Percentiles rank a stretch among this genome's conserved stretches.
Evolutionary conservation across 2,797 vertebrate species (phyloP).

Genomic region (Cyclura pinguis): DNA sequence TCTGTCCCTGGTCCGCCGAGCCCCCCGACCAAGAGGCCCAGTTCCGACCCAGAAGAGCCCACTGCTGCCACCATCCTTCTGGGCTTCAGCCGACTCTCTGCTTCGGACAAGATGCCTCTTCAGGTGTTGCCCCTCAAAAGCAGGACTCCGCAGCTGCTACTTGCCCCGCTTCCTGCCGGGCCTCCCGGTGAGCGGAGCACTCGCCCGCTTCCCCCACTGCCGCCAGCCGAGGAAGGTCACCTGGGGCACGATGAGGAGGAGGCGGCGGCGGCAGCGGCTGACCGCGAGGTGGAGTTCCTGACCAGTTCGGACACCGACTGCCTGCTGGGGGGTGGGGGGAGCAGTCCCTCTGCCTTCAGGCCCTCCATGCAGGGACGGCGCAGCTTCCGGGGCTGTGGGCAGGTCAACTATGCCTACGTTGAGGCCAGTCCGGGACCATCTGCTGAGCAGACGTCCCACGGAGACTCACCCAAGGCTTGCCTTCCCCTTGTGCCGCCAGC

Average conservation of each 20-base stretch:
- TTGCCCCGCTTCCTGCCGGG: slow-evolving; percentile 35
- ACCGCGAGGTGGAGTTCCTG: slow-evolving; percentile 90
- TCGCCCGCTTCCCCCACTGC: slow-evolving; percentile 91
- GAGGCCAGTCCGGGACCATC: slow-evolving; percentile 74
- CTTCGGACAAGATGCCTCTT: slow-evolving; percentile 81
- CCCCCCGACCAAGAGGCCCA: slow-evolving; percentile 72
- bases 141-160: slow-evolving; percentile 52
- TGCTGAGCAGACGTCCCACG: slow-evolving; percentile 56
- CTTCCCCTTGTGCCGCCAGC: slow-evolving; percentile 51
- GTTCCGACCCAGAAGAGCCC: slow-evolving; percentile 77
- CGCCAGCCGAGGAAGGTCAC: slow-evolving; percentile 82
- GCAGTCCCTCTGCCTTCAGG: slow-evolving; percentile 79
- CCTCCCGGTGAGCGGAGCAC: slow-evolving; percentile 80
- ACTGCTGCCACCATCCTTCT: slow-evolving; percentile 70
- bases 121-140: slow-evolving; percentile 77
- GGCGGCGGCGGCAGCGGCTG: too few relatives aligned
- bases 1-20: slow-evolving; percentile 78
- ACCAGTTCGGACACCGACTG: slow-evolving; percentile 86
- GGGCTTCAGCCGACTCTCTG: slow-evolving; percentile 85
- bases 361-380: slow-evolving; percentile 80
- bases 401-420: slow-evolving; percentile 93
- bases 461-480: slow-evolving; percentile 63
- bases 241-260: slow-evolving; percentile 83
- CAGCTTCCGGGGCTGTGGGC: slow-evolving; percentile 91
- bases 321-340: slow-evolving; percentile 79